Evolutionary conservation across 2,113 vertebrate species (phyloP).

Genomic region (Meleagris gallopavo): DNA sequence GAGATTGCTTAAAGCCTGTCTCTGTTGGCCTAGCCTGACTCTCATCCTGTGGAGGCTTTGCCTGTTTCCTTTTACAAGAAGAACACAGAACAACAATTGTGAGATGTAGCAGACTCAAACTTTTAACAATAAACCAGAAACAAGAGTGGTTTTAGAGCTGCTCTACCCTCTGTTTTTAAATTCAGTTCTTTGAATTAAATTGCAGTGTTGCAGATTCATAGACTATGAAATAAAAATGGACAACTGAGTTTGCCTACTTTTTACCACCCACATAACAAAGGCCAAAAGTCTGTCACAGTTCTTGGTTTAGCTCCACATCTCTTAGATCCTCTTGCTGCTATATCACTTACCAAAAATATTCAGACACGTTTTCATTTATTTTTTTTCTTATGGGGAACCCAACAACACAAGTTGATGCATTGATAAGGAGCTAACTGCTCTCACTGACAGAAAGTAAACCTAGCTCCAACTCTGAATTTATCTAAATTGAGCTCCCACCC

Average conservation of each 20-base stretch:
- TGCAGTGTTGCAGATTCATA: neutral
- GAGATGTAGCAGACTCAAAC: neutral
- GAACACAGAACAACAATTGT: neutral
- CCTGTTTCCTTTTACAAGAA: neutral
- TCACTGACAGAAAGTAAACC: neutral
- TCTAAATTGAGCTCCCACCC: neutral
- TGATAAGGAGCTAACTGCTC: neutral
- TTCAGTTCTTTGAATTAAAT: neutral
- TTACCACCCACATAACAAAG: neutral
- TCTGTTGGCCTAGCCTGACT: neutral
- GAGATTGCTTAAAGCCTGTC: constrained; percentile 3
- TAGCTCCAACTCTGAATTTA: neutral
- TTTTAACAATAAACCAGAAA: neutral
- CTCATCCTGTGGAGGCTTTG: neutral
- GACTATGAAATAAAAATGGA: neutral
- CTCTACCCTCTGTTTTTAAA: neutral
- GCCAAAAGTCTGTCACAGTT: neutral
- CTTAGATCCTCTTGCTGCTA: neutral
- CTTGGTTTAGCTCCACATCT: neutral
- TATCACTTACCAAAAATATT: neutral
- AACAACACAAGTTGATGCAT: neutral
- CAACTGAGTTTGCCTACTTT: neutral
- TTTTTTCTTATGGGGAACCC: neutral
- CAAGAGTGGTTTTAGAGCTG: neutral
- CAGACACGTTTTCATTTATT: neutral